Percentiles rank a stretch among this genome's conserved stretches.
Evolutionary conservation across 2,113 vertebrate species (phyloP).

Genomic region (Gnathonemus longibarbis): DNA sequence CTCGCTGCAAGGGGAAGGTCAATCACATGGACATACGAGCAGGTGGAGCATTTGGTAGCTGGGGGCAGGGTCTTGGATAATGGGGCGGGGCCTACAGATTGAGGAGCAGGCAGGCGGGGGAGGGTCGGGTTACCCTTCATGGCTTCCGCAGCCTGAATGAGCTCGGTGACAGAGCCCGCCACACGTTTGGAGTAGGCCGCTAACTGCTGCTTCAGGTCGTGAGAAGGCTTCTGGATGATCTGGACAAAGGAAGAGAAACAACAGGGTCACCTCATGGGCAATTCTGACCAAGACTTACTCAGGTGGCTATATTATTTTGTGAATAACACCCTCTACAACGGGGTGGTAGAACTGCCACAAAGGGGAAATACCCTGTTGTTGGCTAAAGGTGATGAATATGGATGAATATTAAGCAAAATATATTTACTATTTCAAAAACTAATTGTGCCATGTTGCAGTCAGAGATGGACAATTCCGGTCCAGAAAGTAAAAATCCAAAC

Average conservation of each 20-base stretch:
- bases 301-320: not conserved
- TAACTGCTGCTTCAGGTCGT: conserved; percentile 89
- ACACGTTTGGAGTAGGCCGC: conserved; percentile 83
- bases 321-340: not conserved
- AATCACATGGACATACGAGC: not conserved
- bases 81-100: not conserved
- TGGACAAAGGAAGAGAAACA: conserved; percentile 36
- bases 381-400: not conserved
- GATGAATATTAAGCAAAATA: not conserved
- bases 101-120: not conserved
- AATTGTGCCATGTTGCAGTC: not conserved
- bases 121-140: conserved; percentile 81
- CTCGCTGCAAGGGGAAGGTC: not conserved
- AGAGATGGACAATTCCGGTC: no score
- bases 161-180: conserved; percentile 89
- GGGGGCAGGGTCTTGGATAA: not conserved
- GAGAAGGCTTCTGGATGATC: conserved; percentile 89
- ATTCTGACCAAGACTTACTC: not conserved
- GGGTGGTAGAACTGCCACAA: not conserved
- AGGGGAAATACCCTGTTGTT: not conserved
- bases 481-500: no score
- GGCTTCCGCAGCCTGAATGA: conserved; percentile 95
- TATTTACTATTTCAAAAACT: not conserved
- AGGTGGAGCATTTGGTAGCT: not conserved
- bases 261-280: not conserved